Percentiles rank a stretch among this genome's conserved stretches.
phyloP scores from a whole-genome alignment of 1,140 invertebrate species.

The Trinorchestia longiramus region DNA sequence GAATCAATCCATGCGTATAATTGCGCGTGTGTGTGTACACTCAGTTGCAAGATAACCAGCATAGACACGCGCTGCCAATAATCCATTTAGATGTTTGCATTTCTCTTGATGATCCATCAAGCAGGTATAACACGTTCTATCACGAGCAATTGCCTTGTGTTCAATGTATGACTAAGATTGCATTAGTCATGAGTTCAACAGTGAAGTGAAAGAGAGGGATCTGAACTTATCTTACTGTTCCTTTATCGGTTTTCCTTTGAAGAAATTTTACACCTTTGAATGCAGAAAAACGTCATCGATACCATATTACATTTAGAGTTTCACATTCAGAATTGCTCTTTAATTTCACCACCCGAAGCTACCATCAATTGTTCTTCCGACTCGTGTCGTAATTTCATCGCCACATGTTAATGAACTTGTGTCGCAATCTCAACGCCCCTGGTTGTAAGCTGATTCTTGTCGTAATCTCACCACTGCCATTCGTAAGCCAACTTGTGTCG shows the following conservation, averaged over 20 bases:
- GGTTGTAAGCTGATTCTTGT: background rate
- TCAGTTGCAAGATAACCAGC: too few relatives aligned
- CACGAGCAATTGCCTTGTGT: background rate
- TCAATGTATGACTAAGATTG: background rate
- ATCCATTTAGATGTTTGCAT: too few relatives aligned
- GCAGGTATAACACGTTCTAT: background rate
- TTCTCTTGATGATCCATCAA: too few relatives aligned
- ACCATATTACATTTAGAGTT: background rate
- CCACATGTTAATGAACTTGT: background rate
- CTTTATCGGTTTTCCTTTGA: background rate
- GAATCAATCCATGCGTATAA: too few relatives aligned
- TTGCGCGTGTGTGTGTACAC: too few relatives aligned
- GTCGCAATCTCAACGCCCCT: background rate
- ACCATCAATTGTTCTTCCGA: background rate
- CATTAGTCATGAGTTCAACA: background rate
- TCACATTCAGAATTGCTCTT: background rate
- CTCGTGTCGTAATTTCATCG: background rate
- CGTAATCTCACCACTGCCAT: background rate
- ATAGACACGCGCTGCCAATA: too few relatives aligned
- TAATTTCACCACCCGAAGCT: too few relatives aligned
- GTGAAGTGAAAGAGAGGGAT: background rate
- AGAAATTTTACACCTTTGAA: background rate
- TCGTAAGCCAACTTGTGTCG: slow-evolving; percentile 38
- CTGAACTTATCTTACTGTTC: background rate
- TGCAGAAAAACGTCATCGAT: background rate